Conservation (phyloP, 2,797 vertebrate genomes). For the Furcifer pardalis region DNA sequence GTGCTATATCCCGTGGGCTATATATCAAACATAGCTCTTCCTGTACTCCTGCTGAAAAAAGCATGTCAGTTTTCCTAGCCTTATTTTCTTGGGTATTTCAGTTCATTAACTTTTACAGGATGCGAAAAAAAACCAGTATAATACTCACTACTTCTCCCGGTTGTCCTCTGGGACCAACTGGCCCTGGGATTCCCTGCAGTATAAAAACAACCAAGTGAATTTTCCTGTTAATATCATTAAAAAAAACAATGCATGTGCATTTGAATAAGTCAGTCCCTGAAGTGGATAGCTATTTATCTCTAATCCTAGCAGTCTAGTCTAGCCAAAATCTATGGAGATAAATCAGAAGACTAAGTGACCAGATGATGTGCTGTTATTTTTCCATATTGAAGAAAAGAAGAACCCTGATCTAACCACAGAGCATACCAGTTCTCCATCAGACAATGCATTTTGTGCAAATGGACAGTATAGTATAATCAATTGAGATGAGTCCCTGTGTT, state of each 20-base stretch:
- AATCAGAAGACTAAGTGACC: neutral
- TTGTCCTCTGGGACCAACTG: conserved; percentile 82
- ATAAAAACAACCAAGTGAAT: neutral
- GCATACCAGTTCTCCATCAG: neutral
- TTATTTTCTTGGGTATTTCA: conserved; percentile 23
- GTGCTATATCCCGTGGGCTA: neutral
- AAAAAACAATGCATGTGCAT: neutral
- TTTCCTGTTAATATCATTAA: neutral
- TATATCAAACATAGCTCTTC: neutral
- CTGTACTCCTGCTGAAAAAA: neutral
- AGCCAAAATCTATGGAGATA: neutral
- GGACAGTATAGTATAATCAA: neutral
- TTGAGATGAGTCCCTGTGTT: neutral
- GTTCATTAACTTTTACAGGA: neutral
- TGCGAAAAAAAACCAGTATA: conserved; percentile 17
- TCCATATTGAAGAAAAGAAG: neutral
- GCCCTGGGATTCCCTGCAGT: conserved; percentile 81
- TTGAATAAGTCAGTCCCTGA: neutral
- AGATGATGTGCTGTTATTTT: neutral
- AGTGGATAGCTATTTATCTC: neutral
- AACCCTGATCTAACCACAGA: neutral
- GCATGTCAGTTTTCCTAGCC: neutral
- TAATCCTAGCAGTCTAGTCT: neutral
- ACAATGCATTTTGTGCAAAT: neutral
- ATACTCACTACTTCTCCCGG: conserved; percentile 88